Base-by-base conservation (phyloP, 2,888 invertebrate genomes). In the Acronicta leporina region DNA sequence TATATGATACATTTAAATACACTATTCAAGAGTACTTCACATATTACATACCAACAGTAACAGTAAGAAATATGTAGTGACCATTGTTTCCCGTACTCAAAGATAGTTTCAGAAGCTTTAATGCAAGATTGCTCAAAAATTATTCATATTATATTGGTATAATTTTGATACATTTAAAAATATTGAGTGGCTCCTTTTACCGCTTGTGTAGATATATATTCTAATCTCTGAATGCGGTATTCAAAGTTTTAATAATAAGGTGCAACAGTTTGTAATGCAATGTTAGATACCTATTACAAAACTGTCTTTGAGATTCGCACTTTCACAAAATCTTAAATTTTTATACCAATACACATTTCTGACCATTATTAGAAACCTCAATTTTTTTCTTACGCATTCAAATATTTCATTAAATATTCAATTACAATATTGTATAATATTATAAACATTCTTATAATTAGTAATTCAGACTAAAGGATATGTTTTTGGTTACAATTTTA, bases 381-480 rank as follows among this genome's bases (percentile, higher is more conserved):
- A 33, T 33, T 5, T 16, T 46, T 52, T 55, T 16, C 49, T 52
- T 52, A 33, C 45, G 66, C 46, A 62, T 40, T 48, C 41, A 46
- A 56, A 60, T 75, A 65, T 55, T n/a, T n/a, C n/a, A 61, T 73
- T 63, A 40, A 63, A 43, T 67, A n/a, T 73, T 68, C 49, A 60
- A 64, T 54, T 3, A n/a, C n/a, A n/a, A n/a, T n/a, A 70, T 42
- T 65, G 63, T 76, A 72, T 77, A 80, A 79, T 63, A 79, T 79
- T 63, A 73, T 77, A 72, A 80, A 75, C 65, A 81, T 73, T 78
- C 81, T 86, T 81, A 85, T 72, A 81, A 68, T 83, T 84, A 85
- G 68, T 84, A 82, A 80, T 84, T 90, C 89, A 92, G 91, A 88
- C 92, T 90, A 92, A 81, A 82, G 89, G 94, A 93, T 94, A 94